Percentiles rank a stretch among this genome's conserved stretches.
Conservation (phyloP, 2,888 invertebrate species). For the Tigriopus californicus region DNA sequence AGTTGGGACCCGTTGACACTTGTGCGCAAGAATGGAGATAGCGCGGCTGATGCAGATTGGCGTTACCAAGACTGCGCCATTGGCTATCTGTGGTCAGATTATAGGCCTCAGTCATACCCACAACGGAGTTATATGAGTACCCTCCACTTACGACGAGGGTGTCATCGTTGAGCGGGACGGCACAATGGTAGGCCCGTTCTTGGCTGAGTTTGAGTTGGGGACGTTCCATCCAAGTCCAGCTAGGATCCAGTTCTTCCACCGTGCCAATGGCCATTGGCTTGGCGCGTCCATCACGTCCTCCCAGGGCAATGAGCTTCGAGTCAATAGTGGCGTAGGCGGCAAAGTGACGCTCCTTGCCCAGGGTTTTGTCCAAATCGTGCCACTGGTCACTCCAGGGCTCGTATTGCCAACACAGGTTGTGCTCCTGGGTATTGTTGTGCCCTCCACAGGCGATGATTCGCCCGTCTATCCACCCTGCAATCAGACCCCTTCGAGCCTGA, state of each 20-base stretch:
- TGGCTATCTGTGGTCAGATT: too few species aligned
- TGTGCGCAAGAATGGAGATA: slow-evolving; percentile 4
- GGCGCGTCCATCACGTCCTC: slow-evolving; percentile 1
- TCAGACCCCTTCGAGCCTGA: background rate
- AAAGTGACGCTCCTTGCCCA: slow-evolving; percentile 6
- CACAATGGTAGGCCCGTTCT: slow-evolving; percentile 6
- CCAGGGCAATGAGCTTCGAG: background rate
- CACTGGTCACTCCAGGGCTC: background rate
- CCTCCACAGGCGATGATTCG: slow-evolving; percentile 4
- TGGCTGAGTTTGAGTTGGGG: background rate
- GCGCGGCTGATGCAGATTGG: background rate
- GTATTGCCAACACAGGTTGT: slow-evolving; percentile 5
- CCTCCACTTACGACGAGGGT: slow-evolving; percentile 2
- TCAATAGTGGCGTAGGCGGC: background rate
- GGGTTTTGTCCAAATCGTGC: background rate
- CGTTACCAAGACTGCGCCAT: background rate
- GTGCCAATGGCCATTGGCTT: slow-evolving; percentile 4
- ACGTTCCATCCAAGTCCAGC: background rate
- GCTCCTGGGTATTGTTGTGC: background rate
- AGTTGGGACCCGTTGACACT: background rate
- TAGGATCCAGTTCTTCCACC: background rate
- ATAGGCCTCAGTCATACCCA: background rate
- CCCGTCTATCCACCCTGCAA: slow-evolving; percentile 5
- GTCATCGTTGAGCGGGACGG: background rate
- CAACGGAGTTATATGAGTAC: slow-evolving; percentile 4